Conservation (phyloP, 2,888 invertebrate species). For the Unio delphinus region DNA sequence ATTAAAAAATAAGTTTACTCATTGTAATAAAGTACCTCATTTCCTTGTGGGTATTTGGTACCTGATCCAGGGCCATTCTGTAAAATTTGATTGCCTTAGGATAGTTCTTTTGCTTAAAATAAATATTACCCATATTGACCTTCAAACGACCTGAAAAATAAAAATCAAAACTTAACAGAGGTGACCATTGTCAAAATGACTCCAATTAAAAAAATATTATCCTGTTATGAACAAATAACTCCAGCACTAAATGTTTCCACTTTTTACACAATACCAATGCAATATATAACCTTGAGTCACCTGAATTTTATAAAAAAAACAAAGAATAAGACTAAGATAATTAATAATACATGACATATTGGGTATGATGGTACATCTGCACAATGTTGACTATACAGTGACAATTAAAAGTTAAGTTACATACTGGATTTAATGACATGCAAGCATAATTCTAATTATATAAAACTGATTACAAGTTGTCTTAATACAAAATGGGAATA, state of each 20-base stretch:
- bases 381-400: too few relatives aligned
- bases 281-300: background rate
- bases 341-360: background rate
- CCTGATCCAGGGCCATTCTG: conserved; percentile 97
- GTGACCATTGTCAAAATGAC: background rate
- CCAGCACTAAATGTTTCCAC: too few relatives aligned
- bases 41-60: conserved; percentile 91
- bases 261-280: background rate
- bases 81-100: conserved; percentile 97
- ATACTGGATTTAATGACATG: too few relatives aligned
- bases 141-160: conserved; percentile 81
- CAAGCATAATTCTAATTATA: too few relatives aligned
- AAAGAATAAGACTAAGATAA: background rate
- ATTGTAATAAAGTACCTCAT: conserved; percentile 77
- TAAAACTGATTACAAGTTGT: too few relatives aligned
- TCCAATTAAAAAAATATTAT: background rate
- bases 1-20: background rate
- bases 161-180: background rate
- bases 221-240: too few relatives aligned
- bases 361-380: background rate
- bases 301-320: background rate
- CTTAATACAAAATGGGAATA: too few relatives aligned
- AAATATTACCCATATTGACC: conserved; percentile 98
- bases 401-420: too few relatives aligned
- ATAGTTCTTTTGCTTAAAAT: conserved; percentile 91